These are phyloP conservation scores for Lasioglossum baleicum DNA, from an alignment of 1,140 invertebrate genomes.

Conservation along the genomic window DNA sequence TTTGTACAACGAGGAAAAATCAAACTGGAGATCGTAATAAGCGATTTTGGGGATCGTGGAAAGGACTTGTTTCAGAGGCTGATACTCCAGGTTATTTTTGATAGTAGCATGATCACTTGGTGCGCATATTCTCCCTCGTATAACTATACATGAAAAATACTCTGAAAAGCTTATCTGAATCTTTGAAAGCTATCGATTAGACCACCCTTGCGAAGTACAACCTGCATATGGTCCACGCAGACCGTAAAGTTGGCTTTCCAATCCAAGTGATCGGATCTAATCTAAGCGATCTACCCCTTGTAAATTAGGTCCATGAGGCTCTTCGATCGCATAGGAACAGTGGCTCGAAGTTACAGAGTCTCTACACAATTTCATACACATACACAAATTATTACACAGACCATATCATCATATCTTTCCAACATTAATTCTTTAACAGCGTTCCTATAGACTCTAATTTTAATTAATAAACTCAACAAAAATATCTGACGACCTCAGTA, in stretches of 20 bases:
- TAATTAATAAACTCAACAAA: too few species aligned
- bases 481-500: too few species aligned
- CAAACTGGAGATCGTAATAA: too few species aligned
- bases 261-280: slow-evolving; percentile 60
- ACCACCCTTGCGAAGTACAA: slow-evolving; percentile 47
- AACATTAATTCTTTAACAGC: too few species aligned
- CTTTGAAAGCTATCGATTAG: slow-evolving; percentile 30
- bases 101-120: neutral
- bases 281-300: slow-evolving; percentile 63
- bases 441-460: too few species aligned
- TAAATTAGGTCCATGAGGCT: slow-evolving; percentile 58
- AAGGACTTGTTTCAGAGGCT: too few species aligned
- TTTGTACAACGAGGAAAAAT: too few species aligned
- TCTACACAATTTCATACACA: slow-evolving; percentile 25
- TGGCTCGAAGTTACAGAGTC: slow-evolving; percentile 60
- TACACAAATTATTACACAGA: neutral
- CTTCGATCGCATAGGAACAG: slow-evolving; percentile 53
- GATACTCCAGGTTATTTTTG: too few species aligned
- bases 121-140: too few species aligned
- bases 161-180: neutral
- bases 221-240: slow-evolving; percentile 58
- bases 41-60: too few species aligned
- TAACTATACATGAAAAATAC: neutral
- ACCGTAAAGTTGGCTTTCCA: slow-evolving; percentile 37
- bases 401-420: neutral